Evolutionary conservation across 2,113 vertebrate species (phyloP), one percentile per base, ranked within the genome.

Genomic region (Antigone vipio): DNA sequence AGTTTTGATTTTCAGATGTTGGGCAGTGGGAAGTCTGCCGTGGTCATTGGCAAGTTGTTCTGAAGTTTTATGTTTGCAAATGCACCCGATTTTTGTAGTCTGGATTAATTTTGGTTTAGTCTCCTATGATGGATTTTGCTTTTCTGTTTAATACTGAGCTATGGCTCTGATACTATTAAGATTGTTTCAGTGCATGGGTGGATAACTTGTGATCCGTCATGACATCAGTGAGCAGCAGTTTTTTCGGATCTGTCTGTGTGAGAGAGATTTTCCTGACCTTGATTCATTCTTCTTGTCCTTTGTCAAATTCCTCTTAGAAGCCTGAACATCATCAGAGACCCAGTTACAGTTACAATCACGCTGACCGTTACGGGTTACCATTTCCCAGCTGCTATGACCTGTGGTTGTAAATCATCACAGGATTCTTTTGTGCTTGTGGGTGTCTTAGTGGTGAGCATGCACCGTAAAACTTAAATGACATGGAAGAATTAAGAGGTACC

Each of bases 1-100:
- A 85, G 71, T 85, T 94, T 23, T 49, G 77, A 72, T 89, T 96
- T 92, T 94, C 66, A 64, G 32, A 64, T 93, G 77, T 90, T 88
- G 79, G 58, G 34, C 63, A 47, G 40, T 49, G 71, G 74, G 90
- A 92, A 56, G 69, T 92, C 44, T 72, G 79, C 71, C 82, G 44
- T 0, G 0, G 82, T 67, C 9, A 1, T 42, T 60, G 85, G 64
- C 84, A 94, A 82, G 27, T 91, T 88, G 52, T 83, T 89, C 52
- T 93, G 2, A 94, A 89, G 91, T 92, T 91, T 89, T 17, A 14
- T 71, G 56, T 78, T 96, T 81, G 72, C 12, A 47, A 80, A 32
- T 71, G 34, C n/a, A 68, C 76, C 13, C 9, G 2, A 8, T 56
- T 79, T 75, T 76, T 91, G 88, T 59, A 56, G 47, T 78, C 40